Evolutionary conservation across 1,140 invertebrate genomes (phyloP).

Genomic region (Halesus radiatus): DNA sequence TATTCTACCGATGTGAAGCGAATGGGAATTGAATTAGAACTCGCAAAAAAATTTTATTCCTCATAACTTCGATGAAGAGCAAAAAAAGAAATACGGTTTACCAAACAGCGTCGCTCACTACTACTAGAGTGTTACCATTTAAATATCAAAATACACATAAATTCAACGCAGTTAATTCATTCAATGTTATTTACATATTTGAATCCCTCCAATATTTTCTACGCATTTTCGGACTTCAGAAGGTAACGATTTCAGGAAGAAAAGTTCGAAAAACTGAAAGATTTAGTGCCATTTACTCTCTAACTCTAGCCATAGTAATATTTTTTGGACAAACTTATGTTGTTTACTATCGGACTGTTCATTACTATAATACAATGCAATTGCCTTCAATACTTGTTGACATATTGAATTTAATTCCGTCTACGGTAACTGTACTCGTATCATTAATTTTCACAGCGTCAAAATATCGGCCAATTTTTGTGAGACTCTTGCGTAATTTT

Average conservation of each 20-base stretch:
- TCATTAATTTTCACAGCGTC: not conserved
- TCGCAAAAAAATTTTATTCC: no score
- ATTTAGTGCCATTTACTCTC: not conserved
- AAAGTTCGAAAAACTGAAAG: not conserved
- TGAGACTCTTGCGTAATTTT: not conserved
- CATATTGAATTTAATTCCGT: not conserved
- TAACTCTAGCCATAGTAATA: not conserved
- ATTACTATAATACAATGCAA: not conserved
- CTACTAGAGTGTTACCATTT: no score
- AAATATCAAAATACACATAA: no score
- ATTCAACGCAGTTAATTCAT: no score
- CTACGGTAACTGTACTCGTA: not conserved
- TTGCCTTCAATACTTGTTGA: not conserved
- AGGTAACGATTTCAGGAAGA: not conserved
- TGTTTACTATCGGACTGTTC: not conserved
- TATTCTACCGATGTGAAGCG: no score
- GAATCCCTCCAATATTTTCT: slow-evolving; percentile 13
- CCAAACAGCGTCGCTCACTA: no score
- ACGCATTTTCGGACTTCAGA: slow-evolving; percentile 9
- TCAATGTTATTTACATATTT: slow-evolving; percentile 17
- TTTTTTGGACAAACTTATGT: not conserved
- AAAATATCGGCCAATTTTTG: not conserved
- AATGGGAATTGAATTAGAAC: no score
- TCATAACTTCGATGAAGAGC: no score
- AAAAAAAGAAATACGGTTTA: no score